Evolutionary conservation across 2,113 vertebrate genomes (phyloP).

Genomic region (Rhegmatorhina hoffmannsi): DNA sequence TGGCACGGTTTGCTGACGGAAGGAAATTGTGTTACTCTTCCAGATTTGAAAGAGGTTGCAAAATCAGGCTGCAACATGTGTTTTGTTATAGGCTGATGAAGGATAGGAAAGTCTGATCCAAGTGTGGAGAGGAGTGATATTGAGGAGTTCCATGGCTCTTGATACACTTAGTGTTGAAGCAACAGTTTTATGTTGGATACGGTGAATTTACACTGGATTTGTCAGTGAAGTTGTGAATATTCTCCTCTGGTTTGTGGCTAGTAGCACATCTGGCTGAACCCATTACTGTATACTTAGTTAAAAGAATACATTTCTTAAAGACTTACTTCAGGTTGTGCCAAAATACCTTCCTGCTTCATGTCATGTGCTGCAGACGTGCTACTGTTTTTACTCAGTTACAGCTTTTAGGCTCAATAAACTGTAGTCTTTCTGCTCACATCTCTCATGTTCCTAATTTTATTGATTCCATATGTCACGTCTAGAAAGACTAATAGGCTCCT

Average conservation of each 20-base stretch:
- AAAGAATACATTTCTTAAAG: background rate
- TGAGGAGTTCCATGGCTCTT: background rate
- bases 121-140: rapidly evolving
- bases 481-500: background rate
- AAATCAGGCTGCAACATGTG: background rate
- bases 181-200: background rate
- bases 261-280: background rate
- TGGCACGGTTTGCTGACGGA: background rate
- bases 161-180: background rate
- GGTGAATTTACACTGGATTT: background rate
- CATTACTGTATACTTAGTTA: background rate
- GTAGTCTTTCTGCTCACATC: background rate
- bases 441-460: background rate
- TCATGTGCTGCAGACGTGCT: background rate
- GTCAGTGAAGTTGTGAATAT: background rate
- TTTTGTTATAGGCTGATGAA: background rate
- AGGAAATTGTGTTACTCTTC: background rate
- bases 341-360: background rate
- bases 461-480: background rate
- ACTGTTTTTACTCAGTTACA: background rate
- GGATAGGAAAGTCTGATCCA: background rate
- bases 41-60: background rate
- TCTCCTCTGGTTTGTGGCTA: background rate
- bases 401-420: background rate
- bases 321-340: background rate